Base-by-base conservation (phyloP, 2,888 invertebrate species). In the Sinotaia quadrata region DNA sequence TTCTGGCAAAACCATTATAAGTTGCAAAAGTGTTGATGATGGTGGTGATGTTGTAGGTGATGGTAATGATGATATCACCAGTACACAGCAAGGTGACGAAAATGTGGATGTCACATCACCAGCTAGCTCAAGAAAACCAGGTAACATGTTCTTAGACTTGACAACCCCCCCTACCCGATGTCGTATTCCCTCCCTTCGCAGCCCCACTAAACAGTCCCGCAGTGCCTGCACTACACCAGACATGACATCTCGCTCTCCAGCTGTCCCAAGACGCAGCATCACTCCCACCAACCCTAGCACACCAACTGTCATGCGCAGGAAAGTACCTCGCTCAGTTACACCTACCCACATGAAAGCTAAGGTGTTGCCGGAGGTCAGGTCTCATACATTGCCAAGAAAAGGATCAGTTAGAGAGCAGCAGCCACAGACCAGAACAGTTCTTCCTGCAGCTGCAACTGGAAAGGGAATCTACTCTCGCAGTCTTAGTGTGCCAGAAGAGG, bases 111-210 rank as follows among this genome's bases (percentile, higher is more conserved):
- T 12, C 15, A 15, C 49, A 10, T 24, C 41, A 56, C 37, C 44
- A 60, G 41, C 29, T n/a, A 66, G 51, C 57, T 54, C 52, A 60
- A 67, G 52, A 62, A 73, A 77, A 58, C 74, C 76, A 58, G 77
- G 65, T 74, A 77, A 78, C 59, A 74, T 78, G 44, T 73, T 69
- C 61, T 68, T 73, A 65, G 73, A 73, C 41, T 67, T 73, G 54
- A 73, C 73, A 21, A 67, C 63, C 56, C 73, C 73, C 8, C 65
- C 73, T 18, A 69, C 72, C 5, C 66, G 68, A 21, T 59, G 67
- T 31, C 62, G 69, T 21, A 67, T 69, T n/a, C 73, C 73, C 8
- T 63, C 69, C 31, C 27, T 73, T n/a, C 69, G 59, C 44, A 68
- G 67, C 34, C 62, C 73, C 5, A 67, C 65, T 15, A 69, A 72